A percentile compares a stretch with the other conserved stretches of the same genome.
Evolutionary conservation across 92 coral and sea anemone genomes (phyloP).

Genomic region (Porites evermanni): DNA sequence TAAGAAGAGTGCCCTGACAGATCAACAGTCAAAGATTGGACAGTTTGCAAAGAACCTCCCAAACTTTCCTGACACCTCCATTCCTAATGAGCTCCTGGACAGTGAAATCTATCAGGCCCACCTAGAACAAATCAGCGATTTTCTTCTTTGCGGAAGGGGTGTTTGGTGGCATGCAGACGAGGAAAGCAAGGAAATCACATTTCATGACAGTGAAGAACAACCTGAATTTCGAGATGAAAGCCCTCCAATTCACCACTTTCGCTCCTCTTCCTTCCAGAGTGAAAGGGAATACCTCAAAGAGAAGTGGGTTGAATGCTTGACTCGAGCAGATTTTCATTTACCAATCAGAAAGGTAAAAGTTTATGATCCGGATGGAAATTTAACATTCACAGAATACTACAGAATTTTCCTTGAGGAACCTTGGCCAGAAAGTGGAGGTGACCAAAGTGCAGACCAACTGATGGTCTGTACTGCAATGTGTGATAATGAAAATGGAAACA

Average conservation of each 20-base stretch:
- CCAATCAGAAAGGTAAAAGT: background rate
- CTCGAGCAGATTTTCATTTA: background rate
- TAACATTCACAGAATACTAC: background rate
- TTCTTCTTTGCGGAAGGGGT: slow-evolving; percentile 36
- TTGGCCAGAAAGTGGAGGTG: background rate
- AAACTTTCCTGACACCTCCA: slow-evolving; percentile 27
- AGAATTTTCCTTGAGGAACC: background rate
- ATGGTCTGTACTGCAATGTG: background rate
- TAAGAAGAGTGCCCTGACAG: background rate
- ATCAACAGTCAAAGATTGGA: slow-evolving; percentile 9
- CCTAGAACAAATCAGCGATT: slow-evolving; percentile 43
- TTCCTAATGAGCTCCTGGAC: slow-evolving; percentile 17
- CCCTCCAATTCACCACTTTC: slow-evolving; percentile 33
- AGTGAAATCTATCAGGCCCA: slow-evolving; percentile 42
- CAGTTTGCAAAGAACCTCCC: slow-evolving; percentile 34
- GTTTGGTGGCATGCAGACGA: slow-evolving; percentile 41
- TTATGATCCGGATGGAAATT: background rate
- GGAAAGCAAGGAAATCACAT: slow-evolving; percentile 21
- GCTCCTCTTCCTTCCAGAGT: background rate
- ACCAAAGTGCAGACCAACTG: background rate
- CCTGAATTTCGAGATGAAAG: slow-evolving; percentile 31
- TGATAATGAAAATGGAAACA: background rate
- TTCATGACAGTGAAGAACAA: slow-evolving; percentile 32
- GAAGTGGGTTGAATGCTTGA: slow-evolving; percentile 11
- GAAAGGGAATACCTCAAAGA: slow-evolving; percentile 2